A percentile compares a stretch with the other conserved stretches of the same genome.
Evolutionary conservation across 2,113 vertebrate species (phyloP).

Genomic region (Toxostoma redivivum): DNA sequence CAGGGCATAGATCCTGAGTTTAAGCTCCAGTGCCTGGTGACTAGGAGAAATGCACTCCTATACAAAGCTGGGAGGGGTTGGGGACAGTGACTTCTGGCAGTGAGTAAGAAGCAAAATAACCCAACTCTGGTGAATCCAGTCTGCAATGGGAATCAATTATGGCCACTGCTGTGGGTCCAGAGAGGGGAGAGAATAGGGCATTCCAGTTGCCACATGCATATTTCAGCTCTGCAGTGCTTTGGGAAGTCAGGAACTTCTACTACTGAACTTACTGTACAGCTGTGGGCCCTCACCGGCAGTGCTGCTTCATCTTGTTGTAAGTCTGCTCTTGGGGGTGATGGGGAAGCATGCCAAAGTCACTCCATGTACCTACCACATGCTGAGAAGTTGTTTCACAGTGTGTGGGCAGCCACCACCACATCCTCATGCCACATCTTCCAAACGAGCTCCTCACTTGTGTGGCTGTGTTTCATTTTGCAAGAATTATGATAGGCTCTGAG

Average conservation of each 20-base stretch:
- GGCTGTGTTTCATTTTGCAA: background rate
- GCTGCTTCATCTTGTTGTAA: background rate
- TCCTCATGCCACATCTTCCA: background rate
- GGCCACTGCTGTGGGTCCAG: background rate
- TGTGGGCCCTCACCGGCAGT: background rate
- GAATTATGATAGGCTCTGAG: accelerated
- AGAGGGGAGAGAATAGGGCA: background rate
- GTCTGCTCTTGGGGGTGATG: background rate
- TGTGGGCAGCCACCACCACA: background rate
- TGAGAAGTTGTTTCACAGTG: background rate
- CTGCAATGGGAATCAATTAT: accelerated
- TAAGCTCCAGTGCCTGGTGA: background rate
- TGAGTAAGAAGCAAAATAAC: background rate
- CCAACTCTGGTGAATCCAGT: background rate
- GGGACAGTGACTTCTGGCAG: background rate
- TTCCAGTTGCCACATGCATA: background rate
- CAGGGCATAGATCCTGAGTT: background rate
- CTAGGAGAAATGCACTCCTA: accelerated
- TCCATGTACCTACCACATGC: background rate
- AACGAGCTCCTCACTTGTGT: background rate
- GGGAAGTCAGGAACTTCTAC: background rate
- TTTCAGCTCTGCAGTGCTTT: background rate
- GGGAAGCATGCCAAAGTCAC: background rate
- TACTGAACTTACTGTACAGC: accelerated
- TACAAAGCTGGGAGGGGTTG: background rate